Percentiles rank a stretch among this genome's conserved stretches.
phyloP scores from a whole-genome alignment of 2,113 vertebrate species.

The Grammomys dolichurus region DNA sequence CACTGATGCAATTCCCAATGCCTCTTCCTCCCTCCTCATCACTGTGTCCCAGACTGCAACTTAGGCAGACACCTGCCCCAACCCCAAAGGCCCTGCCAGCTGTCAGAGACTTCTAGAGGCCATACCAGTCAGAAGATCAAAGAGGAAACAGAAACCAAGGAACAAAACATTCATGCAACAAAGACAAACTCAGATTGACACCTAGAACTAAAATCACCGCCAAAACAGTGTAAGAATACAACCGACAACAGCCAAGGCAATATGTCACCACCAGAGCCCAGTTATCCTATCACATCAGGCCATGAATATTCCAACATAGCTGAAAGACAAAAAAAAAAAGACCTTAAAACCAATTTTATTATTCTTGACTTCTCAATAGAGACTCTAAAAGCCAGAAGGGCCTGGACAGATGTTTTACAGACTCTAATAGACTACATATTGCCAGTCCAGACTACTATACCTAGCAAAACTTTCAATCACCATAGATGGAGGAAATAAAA shows the following conservation, averaged over 20 bases:
- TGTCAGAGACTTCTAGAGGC: not conserved
- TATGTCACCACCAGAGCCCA: not conserved
- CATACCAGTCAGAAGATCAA: not conserved
- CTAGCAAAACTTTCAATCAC: not conserved
- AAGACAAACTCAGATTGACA: not conserved
- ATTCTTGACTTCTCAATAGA: not conserved
- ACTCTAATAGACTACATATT: not conserved
- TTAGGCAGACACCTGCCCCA: not conserved
- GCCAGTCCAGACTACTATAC: not conserved
- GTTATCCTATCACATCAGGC: not conserved
- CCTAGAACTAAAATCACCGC: not conserved
- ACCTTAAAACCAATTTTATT: not conserved
- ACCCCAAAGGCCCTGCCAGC: not conserved
- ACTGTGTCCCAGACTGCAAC: not conserved
- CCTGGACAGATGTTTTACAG: not conserved
- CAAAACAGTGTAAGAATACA: not conserved
- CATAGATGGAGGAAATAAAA: not conserved
- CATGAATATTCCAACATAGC: not conserved
- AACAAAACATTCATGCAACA: not conserved
- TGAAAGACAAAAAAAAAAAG: not conserved
- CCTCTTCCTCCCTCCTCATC: not conserved
- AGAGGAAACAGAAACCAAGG: not conserved
- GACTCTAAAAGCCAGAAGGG: not conserved
- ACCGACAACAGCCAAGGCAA: not conserved
- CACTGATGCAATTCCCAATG: not conserved